A percentile compares a stretch with the other conserved stretches of the same genome.
Conservation (phyloP, 2,888 invertebrate species). For the Graphium colonna region DNA sequence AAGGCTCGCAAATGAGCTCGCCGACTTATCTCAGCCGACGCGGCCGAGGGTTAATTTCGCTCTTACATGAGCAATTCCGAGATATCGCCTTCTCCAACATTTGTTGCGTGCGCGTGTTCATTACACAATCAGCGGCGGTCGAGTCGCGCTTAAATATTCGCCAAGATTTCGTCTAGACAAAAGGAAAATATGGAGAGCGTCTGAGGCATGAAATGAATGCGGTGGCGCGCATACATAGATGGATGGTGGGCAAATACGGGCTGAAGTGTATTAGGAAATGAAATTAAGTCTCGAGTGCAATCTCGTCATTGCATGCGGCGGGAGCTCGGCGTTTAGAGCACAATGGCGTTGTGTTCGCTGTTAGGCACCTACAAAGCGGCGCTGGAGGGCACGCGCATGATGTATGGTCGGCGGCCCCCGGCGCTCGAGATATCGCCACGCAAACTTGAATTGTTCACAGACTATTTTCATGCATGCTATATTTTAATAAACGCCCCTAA, state of each 20-base stretch:
- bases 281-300: slow-evolving; percentile 71
- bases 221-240: slow-evolving; percentile 66
- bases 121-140: slow-evolving; percentile 24
- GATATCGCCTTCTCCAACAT: slow-evolving; percentile 62
- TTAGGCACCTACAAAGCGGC: slow-evolving; percentile 27
- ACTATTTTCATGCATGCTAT: slow-evolving; percentile 32
- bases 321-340: slow-evolving; percentile 27
- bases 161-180: slow-evolving; percentile 79
- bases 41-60: slow-evolving; percentile 78
- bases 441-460: slow-evolving; percentile 33
- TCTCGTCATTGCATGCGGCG: slow-evolving; percentile 52
- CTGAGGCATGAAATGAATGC: slow-evolving; percentile 66
- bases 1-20: slow-evolving; percentile 80
- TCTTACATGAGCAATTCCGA: slow-evolving; percentile 78
- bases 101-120: slow-evolving; percentile 43
- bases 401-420: slow-evolving; percentile 35
- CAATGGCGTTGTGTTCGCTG: slow-evolving; percentile 26
- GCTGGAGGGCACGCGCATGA: slow-evolving; percentile 31
- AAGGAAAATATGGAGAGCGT: slow-evolving; percentile 72
- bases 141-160: slow-evolving; percentile 68
- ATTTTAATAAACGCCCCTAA: slow-evolving; percentile 17
- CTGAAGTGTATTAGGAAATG: slow-evolving; percentile 70
- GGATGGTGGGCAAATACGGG: slow-evolving; percentile 66
- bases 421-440: slow-evolving; percentile 32
- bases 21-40: slow-evolving; percentile 78